Evolutionary conservation across 35 echinoderm and acorn worm species (phyloP), one percentile per base, ranked within the genome.

Genomic region (Lytechinus variegatus): DNA sequence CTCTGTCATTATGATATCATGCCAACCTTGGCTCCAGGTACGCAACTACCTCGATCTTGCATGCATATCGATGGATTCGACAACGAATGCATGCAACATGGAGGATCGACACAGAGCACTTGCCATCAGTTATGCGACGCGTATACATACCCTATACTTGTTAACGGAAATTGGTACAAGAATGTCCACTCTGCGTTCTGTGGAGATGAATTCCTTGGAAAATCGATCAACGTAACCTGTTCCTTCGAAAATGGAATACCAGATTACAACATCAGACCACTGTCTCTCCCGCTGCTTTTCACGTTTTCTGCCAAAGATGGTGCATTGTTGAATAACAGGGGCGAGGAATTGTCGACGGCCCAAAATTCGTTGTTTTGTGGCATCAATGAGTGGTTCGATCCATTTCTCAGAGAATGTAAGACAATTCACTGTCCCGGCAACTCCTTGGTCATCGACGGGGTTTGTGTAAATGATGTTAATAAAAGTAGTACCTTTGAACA

Each of bases 131-230:
- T 92, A 53, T n/a, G 91, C 9, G 8, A 54, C 53, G 21, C 91
- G 16, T 92, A 92, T 16, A 92, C 33, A 13, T 92, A 27, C 27
- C 91, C 91, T 6, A 54, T 54, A 24, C 9, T 33, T 53, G 91
- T 92, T 27, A 12, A 54, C 9, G 91, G 91, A 24, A 24, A 52
- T 24, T 92, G 91, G 91, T 92, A 92, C 91, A 92, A 92, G 91
- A 92, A 92, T 52, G 91, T 52, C 91, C 91, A 92, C 91, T 92
- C 27, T 10, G 91, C 91, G 5, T 54, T 8, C 91, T 92, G 91
- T 52, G 54, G 11, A 6, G 91, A 54, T n/a, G 91, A 54, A 51
- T 92, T 92, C 52, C 7, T 2, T 51, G 33, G 33, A 10, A 87
- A 3, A 28, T 87, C 86, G n/a, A 28, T n/a, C 86, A 51, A 92